Evolutionary conservation across 2,797 vertebrate genomes (phyloP).

Genomic region (Tragopan temminckii): DNA sequence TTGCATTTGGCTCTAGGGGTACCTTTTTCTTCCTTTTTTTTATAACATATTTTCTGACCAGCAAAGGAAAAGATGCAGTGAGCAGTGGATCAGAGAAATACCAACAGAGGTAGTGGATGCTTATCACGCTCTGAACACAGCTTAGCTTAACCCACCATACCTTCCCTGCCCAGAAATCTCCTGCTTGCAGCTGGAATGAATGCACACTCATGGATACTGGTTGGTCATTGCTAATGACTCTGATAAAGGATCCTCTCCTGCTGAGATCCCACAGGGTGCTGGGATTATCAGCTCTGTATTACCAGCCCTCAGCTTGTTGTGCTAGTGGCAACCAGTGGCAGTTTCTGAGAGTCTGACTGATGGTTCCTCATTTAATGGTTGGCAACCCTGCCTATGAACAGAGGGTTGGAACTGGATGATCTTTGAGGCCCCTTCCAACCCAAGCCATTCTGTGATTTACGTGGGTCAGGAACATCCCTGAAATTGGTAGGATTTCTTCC

Average conservation of each 20-base stretch:
- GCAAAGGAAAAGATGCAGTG: not conserved
- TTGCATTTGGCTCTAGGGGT: conserved; percentile 5
- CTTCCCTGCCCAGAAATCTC: not conserved
- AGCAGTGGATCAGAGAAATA: not conserved
- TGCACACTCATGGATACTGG: fast-evolving
- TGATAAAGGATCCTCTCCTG: not conserved
- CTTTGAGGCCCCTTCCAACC: too few species aligned
- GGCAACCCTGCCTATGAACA: too few species aligned
- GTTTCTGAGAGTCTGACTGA: not conserved
- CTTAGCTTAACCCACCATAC: not conserved
- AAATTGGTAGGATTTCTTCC: not conserved
- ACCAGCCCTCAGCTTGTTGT: not conserved
- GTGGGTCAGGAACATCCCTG: not conserved
- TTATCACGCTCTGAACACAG: not conserved
- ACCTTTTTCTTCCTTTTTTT: not conserved
- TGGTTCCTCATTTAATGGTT: too few species aligned
- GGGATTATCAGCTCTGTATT: not conserved
- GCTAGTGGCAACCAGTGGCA: not conserved
- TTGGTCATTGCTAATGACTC: not conserved
- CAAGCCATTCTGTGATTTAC: not conserved
- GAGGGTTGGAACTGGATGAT: too few species aligned
- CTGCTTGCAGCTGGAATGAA: not conserved
- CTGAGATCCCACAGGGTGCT: not conserved
- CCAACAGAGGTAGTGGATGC: fast-evolving
- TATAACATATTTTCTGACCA: not conserved